Conservation (phyloP, 92 coral and sea anemone genomes). For the Phenganax subtilis region DNA sequence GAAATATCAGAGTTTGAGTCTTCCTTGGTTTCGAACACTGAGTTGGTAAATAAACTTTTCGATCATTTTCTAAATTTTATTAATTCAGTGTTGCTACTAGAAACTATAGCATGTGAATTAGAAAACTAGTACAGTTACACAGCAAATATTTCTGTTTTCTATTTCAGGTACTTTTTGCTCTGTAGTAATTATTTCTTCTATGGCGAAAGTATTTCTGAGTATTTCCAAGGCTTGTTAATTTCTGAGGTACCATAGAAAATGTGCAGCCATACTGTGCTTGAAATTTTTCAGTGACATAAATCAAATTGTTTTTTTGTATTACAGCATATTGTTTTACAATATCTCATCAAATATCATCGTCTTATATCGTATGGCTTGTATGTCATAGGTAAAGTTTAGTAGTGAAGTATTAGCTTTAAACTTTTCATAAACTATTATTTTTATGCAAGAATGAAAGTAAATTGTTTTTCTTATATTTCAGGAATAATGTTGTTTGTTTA, state of each 20-base stretch:
- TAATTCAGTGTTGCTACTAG: neutral
- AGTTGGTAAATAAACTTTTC: constrained; percentile 66
- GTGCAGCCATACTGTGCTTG: neutral
- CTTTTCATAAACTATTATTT: too few species aligned
- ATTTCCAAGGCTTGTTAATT: constrained; percentile 64
- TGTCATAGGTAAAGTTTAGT: constrained; percentile 58
- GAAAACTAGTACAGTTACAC: neutral
- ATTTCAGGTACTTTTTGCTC: constrained; percentile 81
- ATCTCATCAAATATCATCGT: constrained; percentile 86
- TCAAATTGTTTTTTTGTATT: neutral
- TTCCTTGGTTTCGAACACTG: constrained; percentile 94
- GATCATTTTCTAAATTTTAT: neutral
- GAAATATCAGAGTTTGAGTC: constrained; percentile 80
- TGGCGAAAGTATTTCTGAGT: constrained; percentile 93
- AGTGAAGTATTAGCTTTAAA: too few species aligned
- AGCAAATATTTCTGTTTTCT: neutral
- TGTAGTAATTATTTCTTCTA: constrained; percentile 93
- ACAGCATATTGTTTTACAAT: constrained; percentile 53
- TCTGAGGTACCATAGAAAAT: constrained; percentile 16
- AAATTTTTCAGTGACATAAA: neutral
- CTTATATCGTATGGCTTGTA: constrained; percentile 70
- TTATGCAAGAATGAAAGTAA: too few species aligned
- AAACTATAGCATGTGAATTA: neutral
- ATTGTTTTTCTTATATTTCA: constrained; percentile 12
- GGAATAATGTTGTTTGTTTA: constrained; percentile 89